Base-by-base conservation (phyloP, 2,113 vertebrate genomes). In the Corythoichthys haematopterus region DNA sequence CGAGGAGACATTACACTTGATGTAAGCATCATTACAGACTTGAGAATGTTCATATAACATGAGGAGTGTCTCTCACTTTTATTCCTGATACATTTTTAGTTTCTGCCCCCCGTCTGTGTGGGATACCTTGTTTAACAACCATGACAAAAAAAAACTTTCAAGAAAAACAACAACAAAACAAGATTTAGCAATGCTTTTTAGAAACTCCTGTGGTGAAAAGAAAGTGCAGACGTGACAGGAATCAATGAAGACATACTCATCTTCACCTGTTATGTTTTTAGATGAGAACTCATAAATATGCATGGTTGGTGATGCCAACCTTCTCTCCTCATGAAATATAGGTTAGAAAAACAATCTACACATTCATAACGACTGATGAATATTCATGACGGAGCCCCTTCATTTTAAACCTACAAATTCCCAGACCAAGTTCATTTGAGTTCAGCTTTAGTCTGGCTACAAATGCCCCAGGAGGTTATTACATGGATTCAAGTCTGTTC, bases 21-120 rank as follows among this genome's bases (percentile, higher is more conserved):
- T 75, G 80, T 76, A 76, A 87, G 84, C 77, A 68, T 84, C 84
- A 75, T 87, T 84, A 82, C 83, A 75, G 79, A 73, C 78, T 72
- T 75, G 78, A 65, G 85, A 88, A 80, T 82, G 80, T 83, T 83
- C 72, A 58, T 73, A 78, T 77, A 67, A 40, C 61, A 77, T 77
- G 67, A 65, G 56, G 10, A 38, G 72, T 10, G 60, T 81, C 64
- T 85, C 69, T 63, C 69, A 76, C 68, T 38, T 81, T 74, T 47
- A 64, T 53, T 69, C 71, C 52, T 45, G 16, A 62, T 15, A 43
- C 47, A 33, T n/a, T 48, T 43, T 3, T 43, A 20, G 46, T 16
- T 64, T 71, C 47, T 62, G 51, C 35, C 73, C 2, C 59, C 61
- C 60, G 51, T 60, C 14, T 46, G 14, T 64, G 70, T 71, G 55